These are phyloP conservation scores for Trichomalopsis sarcophagae DNA, from an alignment of 1,140 invertebrate genomes.

Conservation along the genomic window DNA sequence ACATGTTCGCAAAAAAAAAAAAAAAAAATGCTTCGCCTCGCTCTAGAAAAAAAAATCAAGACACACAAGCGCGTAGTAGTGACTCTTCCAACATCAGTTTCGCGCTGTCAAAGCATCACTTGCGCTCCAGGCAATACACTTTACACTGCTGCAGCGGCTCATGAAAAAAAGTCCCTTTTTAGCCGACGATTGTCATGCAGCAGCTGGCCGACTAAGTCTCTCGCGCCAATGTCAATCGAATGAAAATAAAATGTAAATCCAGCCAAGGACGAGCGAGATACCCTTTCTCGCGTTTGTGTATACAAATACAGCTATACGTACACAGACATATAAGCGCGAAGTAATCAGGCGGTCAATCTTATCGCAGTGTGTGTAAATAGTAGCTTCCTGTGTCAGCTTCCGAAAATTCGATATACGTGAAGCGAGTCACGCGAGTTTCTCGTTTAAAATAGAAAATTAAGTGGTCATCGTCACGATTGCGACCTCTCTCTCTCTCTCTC, in stretches of 20 bases:
- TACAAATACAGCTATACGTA: background rate
- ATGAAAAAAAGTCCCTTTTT: conserved; percentile 13
- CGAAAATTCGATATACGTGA: background rate
- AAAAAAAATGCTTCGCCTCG: background rate
- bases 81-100: too few species aligned
- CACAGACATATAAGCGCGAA: background rate
- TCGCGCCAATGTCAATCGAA: conserved; percentile 24
- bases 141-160: background rate
- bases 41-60: background rate
- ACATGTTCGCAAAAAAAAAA: background rate
- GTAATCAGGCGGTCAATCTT: background rate
- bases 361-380: background rate
- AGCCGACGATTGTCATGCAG: background rate
- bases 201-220: background rate
- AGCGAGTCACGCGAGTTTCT: background rate
- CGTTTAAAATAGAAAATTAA: conserved; percentile 9
- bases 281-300: background rate
- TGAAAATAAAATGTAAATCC: conserved; percentile 42
- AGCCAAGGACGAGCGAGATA: conserved; percentile 13
- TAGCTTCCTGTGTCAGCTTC: background rate
- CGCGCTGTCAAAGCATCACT: too few species aligned
- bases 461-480: background rate
- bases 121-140: too few species aligned
- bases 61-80: too few species aligned
- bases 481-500: too few species aligned